phyloP scores from a whole-genome alignment of 2,113 vertebrate species.

The Prunella himalayana region DNA sequence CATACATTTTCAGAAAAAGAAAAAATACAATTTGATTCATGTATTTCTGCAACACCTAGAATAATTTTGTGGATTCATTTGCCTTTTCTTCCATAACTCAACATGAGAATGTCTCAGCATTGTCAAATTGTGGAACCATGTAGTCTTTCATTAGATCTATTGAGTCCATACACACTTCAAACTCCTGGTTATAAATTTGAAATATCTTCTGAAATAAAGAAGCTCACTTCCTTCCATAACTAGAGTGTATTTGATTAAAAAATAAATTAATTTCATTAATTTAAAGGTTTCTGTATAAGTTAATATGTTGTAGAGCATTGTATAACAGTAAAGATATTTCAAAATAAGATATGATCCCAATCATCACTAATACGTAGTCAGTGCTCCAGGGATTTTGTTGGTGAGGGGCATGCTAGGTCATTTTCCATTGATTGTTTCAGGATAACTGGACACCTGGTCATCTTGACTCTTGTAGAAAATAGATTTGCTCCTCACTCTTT shows the following conservation, averaged over 20 bases:
- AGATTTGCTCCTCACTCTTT: neutral
- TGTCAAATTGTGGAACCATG: neutral
- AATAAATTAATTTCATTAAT: neutral
- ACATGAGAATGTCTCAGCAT: neutral
- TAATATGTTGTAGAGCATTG: neutral
- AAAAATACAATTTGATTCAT: neutral
- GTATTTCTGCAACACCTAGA: neutral
- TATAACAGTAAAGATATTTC: neutral
- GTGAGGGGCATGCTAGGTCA: neutral
- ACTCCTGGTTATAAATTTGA: constrained; percentile 28
- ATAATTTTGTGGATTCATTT: neutral
- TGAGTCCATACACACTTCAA: neutral
- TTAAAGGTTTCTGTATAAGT: neutral
- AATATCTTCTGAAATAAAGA: constrained; percentile 29
- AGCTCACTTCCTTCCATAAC: neutral
- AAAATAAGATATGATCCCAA: neutral
- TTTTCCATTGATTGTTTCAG: neutral
- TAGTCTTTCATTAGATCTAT: constrained; percentile 21
- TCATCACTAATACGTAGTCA: neutral
- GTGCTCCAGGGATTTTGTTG: neutral
- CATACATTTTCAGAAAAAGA: neutral
- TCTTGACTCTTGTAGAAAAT: neutral
- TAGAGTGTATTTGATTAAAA: neutral
- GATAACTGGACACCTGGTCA: neutral
- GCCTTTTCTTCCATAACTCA: neutral